Conservation (phyloP, 2,113 vertebrate species). For the Myotis davidii region DNA sequence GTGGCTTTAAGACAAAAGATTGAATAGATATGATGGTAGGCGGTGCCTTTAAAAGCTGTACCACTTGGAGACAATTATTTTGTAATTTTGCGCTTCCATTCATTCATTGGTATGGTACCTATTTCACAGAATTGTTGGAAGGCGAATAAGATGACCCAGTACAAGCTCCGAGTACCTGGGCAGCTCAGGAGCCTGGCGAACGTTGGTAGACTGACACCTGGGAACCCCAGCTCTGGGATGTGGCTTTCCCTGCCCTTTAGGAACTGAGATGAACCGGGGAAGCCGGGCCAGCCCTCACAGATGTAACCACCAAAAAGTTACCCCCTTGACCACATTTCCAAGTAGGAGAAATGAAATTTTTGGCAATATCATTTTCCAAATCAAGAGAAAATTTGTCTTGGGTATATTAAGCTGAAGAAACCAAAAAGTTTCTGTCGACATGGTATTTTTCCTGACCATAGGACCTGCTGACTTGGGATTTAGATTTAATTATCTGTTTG, state of each 20-base stretch:
- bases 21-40: neutral
- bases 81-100: neutral
- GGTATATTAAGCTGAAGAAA: slow-evolving; percentile 52
- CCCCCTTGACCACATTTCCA: slow-evolving; percentile 48
- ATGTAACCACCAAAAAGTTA: neutral
- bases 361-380: slow-evolving; percentile 60
- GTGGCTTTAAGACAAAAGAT: neutral
- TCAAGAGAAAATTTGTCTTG: slow-evolving; percentile 45
- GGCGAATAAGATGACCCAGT: neutral
- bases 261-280: neutral
- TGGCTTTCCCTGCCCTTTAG: neutral
- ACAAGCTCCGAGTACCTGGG: neutral
- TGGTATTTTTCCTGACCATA: slow-evolving; percentile 52
- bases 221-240: neutral
- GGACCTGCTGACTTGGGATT: slow-evolving; percentile 64
- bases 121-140: neutral
- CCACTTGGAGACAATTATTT: neutral
- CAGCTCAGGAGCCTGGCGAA: neutral
- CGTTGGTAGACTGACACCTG: neutral
- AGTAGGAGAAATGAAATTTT: slow-evolving; percentile 4
- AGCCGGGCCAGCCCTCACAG: neutral
- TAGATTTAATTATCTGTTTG: neutral
- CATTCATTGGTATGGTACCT: neutral
- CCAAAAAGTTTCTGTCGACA: slow-evolving; percentile 51
- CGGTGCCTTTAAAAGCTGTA: neutral